phyloP scores from a whole-genome alignment of 1,140 invertebrate genomes.

The Trichogramma pretiosum region DNA sequence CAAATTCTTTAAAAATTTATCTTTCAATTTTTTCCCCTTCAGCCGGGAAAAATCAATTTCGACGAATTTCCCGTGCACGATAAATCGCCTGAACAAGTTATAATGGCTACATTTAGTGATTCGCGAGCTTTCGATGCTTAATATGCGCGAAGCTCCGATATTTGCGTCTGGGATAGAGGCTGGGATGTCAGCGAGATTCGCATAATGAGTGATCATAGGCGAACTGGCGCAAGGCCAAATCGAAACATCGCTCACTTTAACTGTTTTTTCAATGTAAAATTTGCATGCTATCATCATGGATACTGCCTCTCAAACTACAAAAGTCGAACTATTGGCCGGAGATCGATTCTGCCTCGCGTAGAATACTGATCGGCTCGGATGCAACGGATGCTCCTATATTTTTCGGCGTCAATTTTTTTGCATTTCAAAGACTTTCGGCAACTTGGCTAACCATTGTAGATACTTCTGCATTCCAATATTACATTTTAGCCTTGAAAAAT shows the following conservation, averaged over 20 bases:
- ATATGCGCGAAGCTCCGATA: slow-evolving; percentile 1
- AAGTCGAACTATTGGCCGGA: slow-evolving; percentile 35
- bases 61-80: background rate
- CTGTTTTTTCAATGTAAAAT: no score
- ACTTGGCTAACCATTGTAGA: background rate
- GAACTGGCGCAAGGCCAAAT: slow-evolving; percentile 32
- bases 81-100: slow-evolving; percentile 5
- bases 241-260: slow-evolving; percentile 29
- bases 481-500: no score
- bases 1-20: no score
- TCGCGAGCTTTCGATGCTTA: slow-evolving; percentile 7
- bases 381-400: no score
- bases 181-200: slow-evolving; percentile 20
- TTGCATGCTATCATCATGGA: no score
- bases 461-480: no score
- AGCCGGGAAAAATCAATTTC: no score
- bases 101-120: no score
- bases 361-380: slow-evolving; percentile 2
- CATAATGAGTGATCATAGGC: slow-evolving; percentile 20
- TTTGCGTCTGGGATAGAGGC: slow-evolving; percentile 13
- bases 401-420: no score
- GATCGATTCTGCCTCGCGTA: slow-evolving; percentile 21
- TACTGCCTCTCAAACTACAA: no score
- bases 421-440: background rate
- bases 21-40: no score